A percentile compares a stretch with the other conserved stretches of the same genome.
Evolutionary conservation across 2,797 vertebrate genomes (phyloP).

Genomic region (Urophycis tenuis): DNA sequence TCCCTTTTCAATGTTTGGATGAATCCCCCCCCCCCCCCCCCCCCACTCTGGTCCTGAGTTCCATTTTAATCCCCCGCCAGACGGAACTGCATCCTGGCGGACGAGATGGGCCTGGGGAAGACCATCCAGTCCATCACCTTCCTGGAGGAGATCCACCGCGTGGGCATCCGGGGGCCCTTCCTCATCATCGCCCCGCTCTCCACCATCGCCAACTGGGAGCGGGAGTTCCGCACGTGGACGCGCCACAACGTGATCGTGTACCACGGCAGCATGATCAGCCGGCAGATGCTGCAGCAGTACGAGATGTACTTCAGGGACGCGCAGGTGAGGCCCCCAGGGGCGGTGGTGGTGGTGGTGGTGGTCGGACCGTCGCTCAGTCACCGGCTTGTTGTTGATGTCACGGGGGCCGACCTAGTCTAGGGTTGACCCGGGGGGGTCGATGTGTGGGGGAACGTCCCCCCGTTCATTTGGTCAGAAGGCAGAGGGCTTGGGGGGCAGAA

Average conservation of each 20-base stretch:
- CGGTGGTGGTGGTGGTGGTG: no score
- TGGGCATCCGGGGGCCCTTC: constrained; percentile 88
- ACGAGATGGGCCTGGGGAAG: constrained; percentile 99
- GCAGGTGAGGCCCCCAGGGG: constrained; percentile 71
- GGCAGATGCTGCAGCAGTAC: constrained; percentile 99
- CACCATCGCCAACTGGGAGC: constrained; percentile 98
- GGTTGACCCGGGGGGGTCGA: no score
- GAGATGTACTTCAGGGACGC: constrained; percentile 98
- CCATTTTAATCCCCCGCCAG: constrained; percentile 63
- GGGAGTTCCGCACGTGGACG: constrained; percentile 95
- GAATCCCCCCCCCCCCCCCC: constrained; percentile 23
- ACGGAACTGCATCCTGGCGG: constrained; percentile 97
- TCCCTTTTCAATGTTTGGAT: no score
- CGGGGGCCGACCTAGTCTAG: no score
- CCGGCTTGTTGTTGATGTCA: no score
- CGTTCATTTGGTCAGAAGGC: not conserved
- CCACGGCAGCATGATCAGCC: constrained; percentile 94
- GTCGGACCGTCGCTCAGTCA: no score
- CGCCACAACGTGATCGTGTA: constrained; percentile 95
- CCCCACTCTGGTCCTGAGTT: no score
- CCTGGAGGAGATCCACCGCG: constrained; percentile 86
- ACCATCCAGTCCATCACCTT: constrained; percentile 99
- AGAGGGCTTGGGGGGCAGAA: no score
- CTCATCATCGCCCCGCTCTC: constrained; percentile 98
- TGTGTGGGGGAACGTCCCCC: not conserved